Percentiles rank a stretch among this genome's conserved stretches.
Evolutionary conservation across 2,113 vertebrate species (phyloP).

Genomic region (Lepus americanus): DNA sequence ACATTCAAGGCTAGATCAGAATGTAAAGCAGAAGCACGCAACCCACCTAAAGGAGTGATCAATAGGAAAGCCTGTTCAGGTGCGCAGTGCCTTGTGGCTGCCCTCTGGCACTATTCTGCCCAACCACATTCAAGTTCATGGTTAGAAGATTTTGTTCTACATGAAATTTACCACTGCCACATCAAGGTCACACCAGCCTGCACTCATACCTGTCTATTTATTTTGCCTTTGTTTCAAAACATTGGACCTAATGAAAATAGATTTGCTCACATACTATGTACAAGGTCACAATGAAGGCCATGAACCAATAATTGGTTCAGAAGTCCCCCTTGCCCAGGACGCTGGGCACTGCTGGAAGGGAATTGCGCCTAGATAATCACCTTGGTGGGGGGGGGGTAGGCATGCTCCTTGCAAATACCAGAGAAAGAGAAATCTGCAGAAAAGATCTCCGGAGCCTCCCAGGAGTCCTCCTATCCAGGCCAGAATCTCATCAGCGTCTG

Average conservation of each 20-base stretch:
- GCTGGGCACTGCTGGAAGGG: not conserved
- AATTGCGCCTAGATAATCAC: not conserved
- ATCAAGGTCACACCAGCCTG: not conserved
- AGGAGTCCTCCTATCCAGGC: not conserved
- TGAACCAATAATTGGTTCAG: not conserved
- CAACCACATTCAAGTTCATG: not conserved
- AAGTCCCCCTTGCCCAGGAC: not conserved
- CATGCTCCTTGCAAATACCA: not conserved
- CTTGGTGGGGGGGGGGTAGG: not conserved
- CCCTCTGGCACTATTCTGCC: not conserved
- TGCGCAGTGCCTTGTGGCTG: not conserved
- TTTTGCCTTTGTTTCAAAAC: slow-evolving; percentile 47
- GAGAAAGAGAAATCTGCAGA: not conserved
- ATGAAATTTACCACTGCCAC: not conserved
- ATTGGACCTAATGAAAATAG: not conserved
- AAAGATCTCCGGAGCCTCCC: not conserved
- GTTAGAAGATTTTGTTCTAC: not conserved
- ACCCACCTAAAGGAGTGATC: not conserved
- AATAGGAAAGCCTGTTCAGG: not conserved
- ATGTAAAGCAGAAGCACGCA: not conserved
- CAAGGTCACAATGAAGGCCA: not conserved
- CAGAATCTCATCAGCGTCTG: not conserved
- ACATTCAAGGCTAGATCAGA: not conserved
- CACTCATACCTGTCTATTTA: not conserved
- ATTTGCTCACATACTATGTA: not conserved